phyloP scores from a whole-genome alignment of 2,113 vertebrate genomes.

The Megalops atlanticus region DNA sequence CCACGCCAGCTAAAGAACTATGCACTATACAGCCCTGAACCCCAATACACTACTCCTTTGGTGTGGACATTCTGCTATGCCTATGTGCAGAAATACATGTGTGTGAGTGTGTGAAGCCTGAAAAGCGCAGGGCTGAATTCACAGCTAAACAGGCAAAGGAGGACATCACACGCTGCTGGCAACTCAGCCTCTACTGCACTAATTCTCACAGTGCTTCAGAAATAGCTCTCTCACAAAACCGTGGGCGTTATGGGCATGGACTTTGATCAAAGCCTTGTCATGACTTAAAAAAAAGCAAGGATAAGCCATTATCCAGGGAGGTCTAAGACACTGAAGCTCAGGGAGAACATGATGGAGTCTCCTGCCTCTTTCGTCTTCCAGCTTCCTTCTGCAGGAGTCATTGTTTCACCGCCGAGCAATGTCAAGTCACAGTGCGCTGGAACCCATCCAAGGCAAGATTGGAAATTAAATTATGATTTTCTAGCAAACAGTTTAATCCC shows the following conservation, averaged over 20 bases:
- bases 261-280: slow-evolving; percentile 71
- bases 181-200: slow-evolving; percentile 60
- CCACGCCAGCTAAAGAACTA: neutral
- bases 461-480: slow-evolving; percentile 58
- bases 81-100: slow-evolving; percentile 7
- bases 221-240: slow-evolving; percentile 61
- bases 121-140: slow-evolving; percentile 64
- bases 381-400: neutral
- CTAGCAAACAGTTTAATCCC: slow-evolving; percentile 73
- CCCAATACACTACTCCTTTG: neutral
- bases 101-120: slow-evolving; percentile 34
- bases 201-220: slow-evolving; percentile 65
- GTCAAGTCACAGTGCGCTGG: slow-evolving; percentile 61
- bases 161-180: slow-evolving; percentile 49
- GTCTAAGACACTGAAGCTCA: slow-evolving; percentile 53
- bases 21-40: neutral
- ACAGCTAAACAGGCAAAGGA: slow-evolving; percentile 40
- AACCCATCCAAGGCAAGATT: slow-evolving; percentile 61
- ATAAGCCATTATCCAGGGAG: slow-evolving; percentile 58
- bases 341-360: slow-evolving; percentile 22
- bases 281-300: slow-evolving; percentile 58
- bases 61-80: neutral
- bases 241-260: slow-evolving; percentile 60
- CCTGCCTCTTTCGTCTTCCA: neutral
- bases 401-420: slow-evolving; percentile 52